Conservation (phyloP, 2,113 vertebrate species). For the Poicephalus gulielmi region DNA sequence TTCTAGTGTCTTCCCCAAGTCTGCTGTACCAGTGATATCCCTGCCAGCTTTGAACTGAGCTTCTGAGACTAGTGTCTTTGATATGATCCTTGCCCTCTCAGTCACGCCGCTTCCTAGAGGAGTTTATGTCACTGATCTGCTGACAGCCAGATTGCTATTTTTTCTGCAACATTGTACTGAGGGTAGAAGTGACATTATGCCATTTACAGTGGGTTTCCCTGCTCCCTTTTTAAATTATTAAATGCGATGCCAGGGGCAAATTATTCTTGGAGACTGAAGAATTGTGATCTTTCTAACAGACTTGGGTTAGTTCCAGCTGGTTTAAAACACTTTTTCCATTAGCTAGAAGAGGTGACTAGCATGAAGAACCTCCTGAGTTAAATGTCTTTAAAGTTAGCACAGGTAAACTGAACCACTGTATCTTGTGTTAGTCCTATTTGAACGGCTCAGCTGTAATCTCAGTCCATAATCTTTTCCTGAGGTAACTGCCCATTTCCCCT, state of each 20-base stretch:
- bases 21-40: neutral
- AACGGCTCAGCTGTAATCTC: rapidly evolving
- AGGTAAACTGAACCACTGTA: neutral
- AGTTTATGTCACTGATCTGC: conserved; percentile 25
- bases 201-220: neutral
- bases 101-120: conserved; percentile 34
- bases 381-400: neutral
- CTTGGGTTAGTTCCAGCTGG: conserved; percentile 9
- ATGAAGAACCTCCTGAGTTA: neutral
- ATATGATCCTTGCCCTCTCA: conserved; percentile 8
- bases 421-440: rapidly evolving
- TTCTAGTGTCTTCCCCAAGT: neutral
- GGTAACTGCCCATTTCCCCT: rapidly evolving
- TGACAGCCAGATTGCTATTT: conserved; percentile 8
- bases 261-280: neutral
- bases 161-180: neutral
- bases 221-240: neutral
- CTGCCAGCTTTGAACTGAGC: conserved; percentile 11
- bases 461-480: neutral
- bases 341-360: conserved; percentile 4
- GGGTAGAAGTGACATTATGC: neutral
- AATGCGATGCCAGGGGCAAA: neutral
- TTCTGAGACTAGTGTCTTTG: neutral
- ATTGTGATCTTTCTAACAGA: neutral
- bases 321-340: conserved; percentile 40